These are phyloP conservation scores for Apocrypta bakeri DNA, from an alignment of 1,140 invertebrate genomes.

Conservation along the genomic window DNA sequence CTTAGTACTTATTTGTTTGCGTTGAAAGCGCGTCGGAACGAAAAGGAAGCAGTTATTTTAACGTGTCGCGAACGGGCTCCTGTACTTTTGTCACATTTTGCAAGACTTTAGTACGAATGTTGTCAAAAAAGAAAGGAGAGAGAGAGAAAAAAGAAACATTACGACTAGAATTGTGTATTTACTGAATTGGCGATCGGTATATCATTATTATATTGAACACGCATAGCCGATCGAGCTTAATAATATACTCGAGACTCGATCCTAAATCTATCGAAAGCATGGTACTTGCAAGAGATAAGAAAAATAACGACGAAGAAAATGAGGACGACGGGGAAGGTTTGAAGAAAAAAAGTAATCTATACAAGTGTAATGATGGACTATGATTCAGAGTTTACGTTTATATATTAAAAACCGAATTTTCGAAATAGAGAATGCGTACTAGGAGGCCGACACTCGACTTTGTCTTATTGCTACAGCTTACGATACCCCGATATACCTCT, in stretches of 20 bases:
- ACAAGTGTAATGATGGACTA: slow-evolving; percentile 70
- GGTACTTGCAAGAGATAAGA: slow-evolving; percentile 58
- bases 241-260: slow-evolving; percentile 63
- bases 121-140: slow-evolving; percentile 61
- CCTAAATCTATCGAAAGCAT: slow-evolving; percentile 65
- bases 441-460: slow-evolving; percentile 66
- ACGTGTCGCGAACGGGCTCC: slow-evolving; percentile 61
- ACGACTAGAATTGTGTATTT: slow-evolving; percentile 71
- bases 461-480: slow-evolving; percentile 56
- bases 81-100: slow-evolving; percentile 68
- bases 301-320: slow-evolving; percentile 60
- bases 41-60: slow-evolving; percentile 51
- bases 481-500: slow-evolving; percentile 29
- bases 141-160: slow-evolving; percentile 46
- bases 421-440: slow-evolving; percentile 73
- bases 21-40: background rate
- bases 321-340: slow-evolving; percentile 64
- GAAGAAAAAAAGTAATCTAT: slow-evolving; percentile 60
- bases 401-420: slow-evolving; percentile 72
- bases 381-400: slow-evolving; percentile 70
- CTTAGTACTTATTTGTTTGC: slow-evolving; percentile 10
- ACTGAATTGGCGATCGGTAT: slow-evolving; percentile 65
- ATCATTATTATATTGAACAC: slow-evolving; percentile 38
- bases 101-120: slow-evolving; percentile 70
- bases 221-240: slow-evolving; percentile 56